Conservation (phyloP, 1,140 invertebrate species). For the Ceratosolen solmsi region DNA sequence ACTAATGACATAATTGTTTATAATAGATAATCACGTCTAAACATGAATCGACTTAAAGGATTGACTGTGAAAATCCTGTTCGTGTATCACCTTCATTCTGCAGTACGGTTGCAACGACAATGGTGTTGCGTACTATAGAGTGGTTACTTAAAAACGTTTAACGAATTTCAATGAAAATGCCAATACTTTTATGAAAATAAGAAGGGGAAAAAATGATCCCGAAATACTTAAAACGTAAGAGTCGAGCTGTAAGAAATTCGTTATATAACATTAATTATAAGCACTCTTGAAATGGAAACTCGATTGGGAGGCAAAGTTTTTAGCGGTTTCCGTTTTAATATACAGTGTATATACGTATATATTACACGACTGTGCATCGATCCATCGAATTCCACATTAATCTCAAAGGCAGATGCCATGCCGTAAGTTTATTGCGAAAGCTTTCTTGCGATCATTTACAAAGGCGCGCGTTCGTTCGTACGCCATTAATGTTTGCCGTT, state of each 20-base stretch:
- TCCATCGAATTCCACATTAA: conserved; percentile 23
- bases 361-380: neutral
- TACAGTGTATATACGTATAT: neutral
- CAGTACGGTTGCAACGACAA: too few species aligned
- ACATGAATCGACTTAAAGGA: neutral
- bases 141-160: neutral
- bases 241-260: neutral
- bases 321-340: conserved; percentile 40
- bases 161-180: neutral
- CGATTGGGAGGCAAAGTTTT: conserved; percentile 17
- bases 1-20: neutral
- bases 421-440: conserved; percentile 38
- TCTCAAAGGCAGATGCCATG: conserved; percentile 36
- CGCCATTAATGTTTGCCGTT: conserved; percentile 34
- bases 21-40: neutral
- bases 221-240: neutral
- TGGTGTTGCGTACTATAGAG: too few species aligned
- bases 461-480: neutral
- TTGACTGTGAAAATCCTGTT: neutral
- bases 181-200: too few species aligned
- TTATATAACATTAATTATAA: neutral
- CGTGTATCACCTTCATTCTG: neutral
- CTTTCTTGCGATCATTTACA: neutral
- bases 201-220: neutral
- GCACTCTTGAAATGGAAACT: neutral